A percentile compares a stretch with the other conserved stretches of the same genome.
phyloP scores from a whole-genome alignment of 2,888 invertebrate genomes.

The Carterocephalus palaemon region DNA sequence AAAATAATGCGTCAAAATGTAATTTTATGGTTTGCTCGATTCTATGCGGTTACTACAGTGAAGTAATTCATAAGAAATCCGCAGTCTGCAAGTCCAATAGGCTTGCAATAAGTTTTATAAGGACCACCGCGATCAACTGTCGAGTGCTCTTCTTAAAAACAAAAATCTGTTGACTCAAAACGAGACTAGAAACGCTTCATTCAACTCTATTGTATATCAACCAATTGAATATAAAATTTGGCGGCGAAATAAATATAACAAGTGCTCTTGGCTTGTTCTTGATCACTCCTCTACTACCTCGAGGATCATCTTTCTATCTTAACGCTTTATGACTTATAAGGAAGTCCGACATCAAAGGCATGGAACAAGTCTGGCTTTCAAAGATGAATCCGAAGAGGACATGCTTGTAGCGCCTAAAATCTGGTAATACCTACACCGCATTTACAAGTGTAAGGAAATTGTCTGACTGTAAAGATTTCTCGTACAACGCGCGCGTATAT shows the following conservation, averaged over 20 bases:
- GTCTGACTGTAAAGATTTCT: neutral
- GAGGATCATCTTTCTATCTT: conserved; percentile 2
- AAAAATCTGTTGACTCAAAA: no score
- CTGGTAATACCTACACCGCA: conserved; percentile 1
- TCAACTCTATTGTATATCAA: no score
- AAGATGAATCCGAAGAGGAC: neutral
- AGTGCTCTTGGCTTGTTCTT: neutral
- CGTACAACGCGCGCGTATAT: no score
- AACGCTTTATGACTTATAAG: conserved; percentile 4
- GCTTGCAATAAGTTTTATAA: no score
- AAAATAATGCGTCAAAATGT: no score
- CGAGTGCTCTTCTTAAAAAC: no score
- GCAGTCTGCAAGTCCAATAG: no score
- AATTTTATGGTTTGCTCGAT: no score
- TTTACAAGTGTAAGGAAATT: neutral
- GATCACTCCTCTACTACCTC: conserved; percentile 1
- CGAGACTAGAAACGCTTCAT: no score
- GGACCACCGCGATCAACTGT: no score
- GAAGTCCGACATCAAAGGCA: conserved; percentile 7
- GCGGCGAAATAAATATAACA: neutral
- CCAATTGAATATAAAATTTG: neutral
- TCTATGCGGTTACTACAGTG: no score
- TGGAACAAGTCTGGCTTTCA: neutral
- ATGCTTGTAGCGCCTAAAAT: neutral
- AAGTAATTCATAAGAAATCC: no score